Conservation (phyloP, 2,888 invertebrate genomes). For the Pyrrhosoma nymphula region DNA sequence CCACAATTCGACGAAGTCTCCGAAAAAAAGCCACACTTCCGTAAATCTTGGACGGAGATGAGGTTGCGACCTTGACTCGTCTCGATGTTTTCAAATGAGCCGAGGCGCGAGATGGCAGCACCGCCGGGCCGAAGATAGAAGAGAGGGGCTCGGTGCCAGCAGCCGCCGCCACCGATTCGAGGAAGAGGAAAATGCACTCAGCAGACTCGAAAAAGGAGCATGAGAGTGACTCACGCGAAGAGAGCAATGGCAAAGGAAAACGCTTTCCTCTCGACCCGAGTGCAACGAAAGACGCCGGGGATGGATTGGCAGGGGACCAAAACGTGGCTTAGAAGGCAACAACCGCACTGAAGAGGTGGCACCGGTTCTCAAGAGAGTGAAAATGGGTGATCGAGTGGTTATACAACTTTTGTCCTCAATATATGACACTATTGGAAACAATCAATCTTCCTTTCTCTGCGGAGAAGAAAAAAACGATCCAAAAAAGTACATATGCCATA, state of each 20-base stretch:
- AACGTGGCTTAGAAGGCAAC: not conserved
- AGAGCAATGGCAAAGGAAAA: not conserved
- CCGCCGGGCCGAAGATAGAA: not conserved
- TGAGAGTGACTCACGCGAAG: not conserved
- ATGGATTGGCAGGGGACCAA: conserved; percentile 3
- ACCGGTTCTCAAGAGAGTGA: not conserved
- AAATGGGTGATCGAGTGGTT: not conserved
- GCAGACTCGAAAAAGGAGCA: not conserved
- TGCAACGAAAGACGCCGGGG: not conserved
- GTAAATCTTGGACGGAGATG: not conserved
- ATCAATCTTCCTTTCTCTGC: not conserved
- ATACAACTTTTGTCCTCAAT: not conserved
- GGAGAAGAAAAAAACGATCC: too few relatives aligned
- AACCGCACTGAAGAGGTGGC: not conserved
- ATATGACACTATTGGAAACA: not conserved
- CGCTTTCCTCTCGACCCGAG: not conserved
- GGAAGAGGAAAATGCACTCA: not conserved
- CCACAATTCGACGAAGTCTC: too few relatives aligned
- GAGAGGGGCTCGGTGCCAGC: not conserved
- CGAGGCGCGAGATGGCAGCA: not conserved
- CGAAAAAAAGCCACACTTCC: not conserved
- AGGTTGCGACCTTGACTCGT: not conserved
- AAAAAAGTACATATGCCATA: too few relatives aligned
- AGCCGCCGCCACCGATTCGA: not conserved
- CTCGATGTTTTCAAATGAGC: not conserved